phyloP scores from a whole-genome alignment of 1,140 invertebrate species.

The Ylistrum balloti region DNA sequence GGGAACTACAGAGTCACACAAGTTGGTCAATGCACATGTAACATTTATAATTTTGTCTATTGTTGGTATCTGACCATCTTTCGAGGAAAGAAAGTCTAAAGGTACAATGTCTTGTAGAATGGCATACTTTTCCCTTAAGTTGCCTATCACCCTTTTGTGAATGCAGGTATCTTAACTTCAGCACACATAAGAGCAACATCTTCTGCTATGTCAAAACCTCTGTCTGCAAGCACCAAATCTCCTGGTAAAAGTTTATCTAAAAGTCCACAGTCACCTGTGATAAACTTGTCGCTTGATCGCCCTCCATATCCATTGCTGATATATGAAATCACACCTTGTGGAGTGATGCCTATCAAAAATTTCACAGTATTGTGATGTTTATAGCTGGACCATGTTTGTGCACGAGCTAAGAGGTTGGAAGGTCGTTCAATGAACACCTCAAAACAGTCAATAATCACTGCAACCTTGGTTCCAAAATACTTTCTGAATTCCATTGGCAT shows the following conservation, averaged over 20 bases:
- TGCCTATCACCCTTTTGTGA: slow-evolving; percentile 52
- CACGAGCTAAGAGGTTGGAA: neutral
- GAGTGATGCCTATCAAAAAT: slow-evolving; percentile 53
- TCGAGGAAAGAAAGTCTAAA: neutral
- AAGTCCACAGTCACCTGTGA: slow-evolving; percentile 8
- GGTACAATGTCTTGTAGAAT: slow-evolving; percentile 19
- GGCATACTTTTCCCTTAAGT: neutral
- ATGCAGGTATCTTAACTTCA: slow-evolving; percentile 49
- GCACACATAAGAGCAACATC: slow-evolving; percentile 41
- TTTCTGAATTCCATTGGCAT: neutral
- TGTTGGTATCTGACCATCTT: neutral
- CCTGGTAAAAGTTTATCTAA: neutral
- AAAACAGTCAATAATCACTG: neutral
- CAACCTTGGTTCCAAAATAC: neutral
- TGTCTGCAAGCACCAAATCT: slow-evolving; percentile 38
- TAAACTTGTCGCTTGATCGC: slow-evolving; percentile 45
- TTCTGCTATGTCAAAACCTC: too few species aligned
- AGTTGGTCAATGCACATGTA: neutral
- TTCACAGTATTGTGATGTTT: slow-evolving; percentile 56
- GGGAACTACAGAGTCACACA: neutral
- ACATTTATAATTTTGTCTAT: slow-evolving; percentile 42
- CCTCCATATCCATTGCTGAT: slow-evolving; percentile 58
- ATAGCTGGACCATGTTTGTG: slow-evolving; percentile 51
- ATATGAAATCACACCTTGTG: slow-evolving; percentile 49
- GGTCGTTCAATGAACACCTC: slow-evolving; percentile 42